These are phyloP conservation scores for Rousettus madagascariensis DNA, from an alignment of 2,797 vertebrate species.

Conservation along the genomic window DNA sequence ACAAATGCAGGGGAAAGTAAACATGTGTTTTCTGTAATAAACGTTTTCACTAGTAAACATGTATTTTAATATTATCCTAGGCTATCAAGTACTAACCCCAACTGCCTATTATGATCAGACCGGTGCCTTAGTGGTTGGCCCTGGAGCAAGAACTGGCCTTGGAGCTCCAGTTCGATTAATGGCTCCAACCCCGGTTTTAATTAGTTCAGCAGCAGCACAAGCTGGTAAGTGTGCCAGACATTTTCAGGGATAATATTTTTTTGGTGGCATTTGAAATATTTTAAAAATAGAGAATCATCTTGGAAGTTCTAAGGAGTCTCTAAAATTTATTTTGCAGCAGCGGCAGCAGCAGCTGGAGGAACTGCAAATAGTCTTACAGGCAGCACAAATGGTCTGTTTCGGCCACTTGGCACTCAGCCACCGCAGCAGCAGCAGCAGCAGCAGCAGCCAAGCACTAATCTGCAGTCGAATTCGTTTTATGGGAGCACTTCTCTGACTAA, in stretches of 20 bases:
- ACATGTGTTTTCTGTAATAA: background rate
- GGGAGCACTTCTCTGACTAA: slow-evolving; percentile 93
- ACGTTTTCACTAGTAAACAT: slow-evolving; percentile 33
- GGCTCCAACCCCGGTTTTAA: slow-evolving; percentile 94
- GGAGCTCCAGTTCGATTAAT: slow-evolving; percentile 95
- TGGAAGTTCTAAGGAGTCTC: slow-evolving; percentile 25
- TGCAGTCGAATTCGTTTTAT: slow-evolving; percentile 96
- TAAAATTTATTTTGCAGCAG: slow-evolving; percentile 85
- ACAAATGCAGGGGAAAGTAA: background rate
- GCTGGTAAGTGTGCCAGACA: slow-evolving; percentile 87
- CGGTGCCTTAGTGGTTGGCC: slow-evolving; percentile 96
- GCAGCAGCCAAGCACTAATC: slow-evolving; percentile 89
- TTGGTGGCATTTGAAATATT: background rate
- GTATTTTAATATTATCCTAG: slow-evolving; percentile 81
- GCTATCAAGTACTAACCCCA: slow-evolving; percentile 97
- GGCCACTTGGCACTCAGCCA: slow-evolving; percentile 93
- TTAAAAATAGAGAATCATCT: background rate
- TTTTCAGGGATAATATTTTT: slow-evolving; percentile 40
- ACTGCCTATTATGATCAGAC: slow-evolving; percentile 99
- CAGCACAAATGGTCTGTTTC: slow-evolving; percentile 94
- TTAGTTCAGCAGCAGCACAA: slow-evolving; percentile 96
- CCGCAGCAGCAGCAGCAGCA: slow-evolving; percentile 89
- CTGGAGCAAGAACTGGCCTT: slow-evolving; percentile 93
- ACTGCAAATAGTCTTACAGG: slow-evolving; percentile 94
- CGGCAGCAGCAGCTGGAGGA: slow-evolving; percentile 94